phyloP scores from a whole-genome alignment of 2,113 vertebrate genomes.

The Puma concolor region DNA sequence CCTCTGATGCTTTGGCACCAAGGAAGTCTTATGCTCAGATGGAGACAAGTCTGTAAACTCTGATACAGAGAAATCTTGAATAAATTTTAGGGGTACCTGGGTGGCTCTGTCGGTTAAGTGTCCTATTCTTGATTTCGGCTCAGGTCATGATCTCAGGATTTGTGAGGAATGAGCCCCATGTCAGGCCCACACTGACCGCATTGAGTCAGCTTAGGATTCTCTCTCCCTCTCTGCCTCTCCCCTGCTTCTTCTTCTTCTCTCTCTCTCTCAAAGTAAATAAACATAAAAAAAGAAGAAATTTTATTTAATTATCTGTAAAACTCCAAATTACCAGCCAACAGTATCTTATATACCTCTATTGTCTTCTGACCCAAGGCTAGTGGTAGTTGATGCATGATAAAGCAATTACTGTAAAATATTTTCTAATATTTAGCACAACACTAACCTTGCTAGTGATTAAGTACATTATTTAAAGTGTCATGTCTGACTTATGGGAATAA shows the following conservation, averaged over 20 bases:
- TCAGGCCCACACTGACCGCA: too few relatives aligned
- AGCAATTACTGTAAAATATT: constrained; percentile 27
- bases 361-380: not conserved
- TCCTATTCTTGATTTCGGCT: too few relatives aligned
- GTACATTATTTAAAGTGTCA: constrained; percentile 27
- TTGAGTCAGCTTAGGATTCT: too few relatives aligned
- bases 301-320: not conserved
- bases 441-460: constrained; percentile 43
- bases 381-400: not conserved
- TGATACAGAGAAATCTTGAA: not conserved
- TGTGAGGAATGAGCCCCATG: too few relatives aligned
- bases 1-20: not conserved
- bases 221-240: too few relatives aligned
- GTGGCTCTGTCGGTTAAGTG: too few relatives aligned
- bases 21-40: not conserved
- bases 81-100: too few relatives aligned
- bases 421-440: constrained; percentile 40
- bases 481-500: constrained; percentile 28
- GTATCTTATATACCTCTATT: not conserved
- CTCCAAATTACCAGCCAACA: not conserved
- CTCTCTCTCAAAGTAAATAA: too few relatives aligned
- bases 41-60: not conserved
- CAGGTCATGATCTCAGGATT: too few relatives aligned
- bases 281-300: not conserved
- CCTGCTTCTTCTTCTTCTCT: too few relatives aligned